Evolutionary conservation across 2,113 vertebrate species (phyloP), one percentile per base, ranked within the genome.

Genomic region (Sander lucioperca): DNA sequence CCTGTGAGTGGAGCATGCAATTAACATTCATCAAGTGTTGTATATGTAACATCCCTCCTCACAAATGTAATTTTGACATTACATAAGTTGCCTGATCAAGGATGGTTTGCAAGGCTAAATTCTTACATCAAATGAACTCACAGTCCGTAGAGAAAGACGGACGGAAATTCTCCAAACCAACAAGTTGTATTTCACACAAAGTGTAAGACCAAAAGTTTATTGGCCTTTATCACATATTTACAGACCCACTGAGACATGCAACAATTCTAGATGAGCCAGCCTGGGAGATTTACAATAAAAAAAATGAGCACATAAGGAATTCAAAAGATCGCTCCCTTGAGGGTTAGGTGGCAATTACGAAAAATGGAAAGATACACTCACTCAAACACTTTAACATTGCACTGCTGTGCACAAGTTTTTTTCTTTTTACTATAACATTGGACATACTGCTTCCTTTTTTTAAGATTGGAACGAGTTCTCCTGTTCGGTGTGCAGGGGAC

Each of bases 1-100:
- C 82, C 80, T 61, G 59, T 77, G 86, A 82, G 81, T 71, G 82
- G 74, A 76, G 72, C 85, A 86, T 86, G 86, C 66, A 85, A 91
- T 91, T 89, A 90, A 78, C 87, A 92, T 93, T 91, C 77, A 88
- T 92, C 85, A 88, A 86, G 69, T 68, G 67, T 66, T 66, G 77
- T 88, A 77, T 91, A 73, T 85, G 75, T 77, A 81, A 80, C 43
- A 74, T 65, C 75, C 75, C 77, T 84, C 47, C 81, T 76, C 71
- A 67, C 71, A 85, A 89, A 87, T 88, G 30, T 80, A 70, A 91
- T 82, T 83, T 89, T 91, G 74, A 76, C 58, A 69, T 89, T 87
- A 89, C 76, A 80, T 86, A 82, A 79, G 82, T 74, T 39, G 45
- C 21, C 56, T 66, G 71, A 77, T 83, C 62, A 48, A 30, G 30